These are phyloP conservation scores for Drosophila rellima DNA, from an alignment of 2,888 invertebrate genomes.

Conservation along the genomic window DNA sequence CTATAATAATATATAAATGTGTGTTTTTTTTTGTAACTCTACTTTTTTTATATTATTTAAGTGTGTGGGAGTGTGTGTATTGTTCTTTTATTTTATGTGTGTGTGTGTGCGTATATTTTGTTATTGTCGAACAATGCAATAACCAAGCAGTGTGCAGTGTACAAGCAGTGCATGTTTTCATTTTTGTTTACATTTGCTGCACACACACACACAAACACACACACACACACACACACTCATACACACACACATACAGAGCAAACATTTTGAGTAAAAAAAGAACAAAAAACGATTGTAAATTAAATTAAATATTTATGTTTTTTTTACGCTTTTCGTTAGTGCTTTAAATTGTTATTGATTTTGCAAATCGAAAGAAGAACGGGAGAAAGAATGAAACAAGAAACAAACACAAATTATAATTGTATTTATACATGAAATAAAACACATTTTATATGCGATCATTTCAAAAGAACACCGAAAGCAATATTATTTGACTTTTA, in stretches of 20 bases:
- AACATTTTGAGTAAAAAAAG: slow-evolving; percentile 42
- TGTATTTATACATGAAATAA: slow-evolving; percentile 72
- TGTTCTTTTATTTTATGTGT: background rate
- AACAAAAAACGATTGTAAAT: slow-evolving; percentile 38
- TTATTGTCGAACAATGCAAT: no score
- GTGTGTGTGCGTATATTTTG: background rate
- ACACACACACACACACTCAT: slow-evolving; percentile 17
- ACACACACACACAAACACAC: slow-evolving; percentile 7
- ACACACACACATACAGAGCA: slow-evolving; percentile 29
- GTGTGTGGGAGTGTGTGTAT: background rate
- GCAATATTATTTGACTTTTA: slow-evolving; percentile 25
- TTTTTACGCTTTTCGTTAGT: slow-evolving; percentile 64
- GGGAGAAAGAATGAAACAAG: slow-evolving; percentile 23
- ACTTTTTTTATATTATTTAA: slow-evolving; percentile 1
- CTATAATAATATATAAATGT: no score
- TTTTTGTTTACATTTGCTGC: slow-evolving; percentile 9
- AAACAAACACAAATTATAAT: slow-evolving; percentile 68
- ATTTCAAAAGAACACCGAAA: slow-evolving; percentile 33
- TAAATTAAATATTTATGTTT: slow-evolving; percentile 41
- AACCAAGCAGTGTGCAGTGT: slow-evolving; percentile 59
- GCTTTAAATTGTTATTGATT: slow-evolving; percentile 76
- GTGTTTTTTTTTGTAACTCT: slow-evolving; percentile 29
- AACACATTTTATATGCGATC: slow-evolving; percentile 72
- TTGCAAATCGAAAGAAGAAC: slow-evolving; percentile 42
- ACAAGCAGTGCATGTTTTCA: no score